A percentile compares a stretch with the other conserved stretches of the same genome.
Evolutionary conservation across 1,140 invertebrate species (phyloP).

Genomic region (Eciton burchellii): DNA sequence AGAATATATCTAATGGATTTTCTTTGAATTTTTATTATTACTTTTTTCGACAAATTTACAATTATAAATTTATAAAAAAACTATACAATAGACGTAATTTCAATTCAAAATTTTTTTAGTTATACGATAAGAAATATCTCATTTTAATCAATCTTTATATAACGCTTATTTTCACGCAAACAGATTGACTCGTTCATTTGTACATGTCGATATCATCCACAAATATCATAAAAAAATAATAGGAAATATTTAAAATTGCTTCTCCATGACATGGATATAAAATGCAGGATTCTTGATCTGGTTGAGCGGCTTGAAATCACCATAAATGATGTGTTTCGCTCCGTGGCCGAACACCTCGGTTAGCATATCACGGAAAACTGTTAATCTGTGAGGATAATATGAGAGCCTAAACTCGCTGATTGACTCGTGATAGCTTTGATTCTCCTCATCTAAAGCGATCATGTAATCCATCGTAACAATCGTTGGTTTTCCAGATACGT

Average conservation of each 20-base stretch:
- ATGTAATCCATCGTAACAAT: conserved; percentile 93
- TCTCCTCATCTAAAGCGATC: conserved; percentile 87
- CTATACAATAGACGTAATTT: not conserved
- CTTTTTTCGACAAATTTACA: not conserved
- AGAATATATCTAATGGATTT: conserved; percentile 10
- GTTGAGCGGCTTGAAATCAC: conserved; percentile 91
- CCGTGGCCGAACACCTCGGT: conserved; percentile 89
- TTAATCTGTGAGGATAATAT: conserved; percentile 93
- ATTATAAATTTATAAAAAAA: conserved; percentile 5
- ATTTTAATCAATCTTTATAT: not conserved
- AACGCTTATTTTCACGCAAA: not conserved
- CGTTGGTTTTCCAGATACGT: conserved; percentile 89
- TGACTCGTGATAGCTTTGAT: conserved; percentile 71
- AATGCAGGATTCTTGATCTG: conserved; percentile 90
- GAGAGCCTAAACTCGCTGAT: conserved; percentile 92
- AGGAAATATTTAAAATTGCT: conserved; percentile 81
- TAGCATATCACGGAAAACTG: conserved; percentile 90
- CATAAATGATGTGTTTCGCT: conserved; percentile 90
- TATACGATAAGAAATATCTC: conserved; percentile 8
- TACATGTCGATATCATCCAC: not conserved
- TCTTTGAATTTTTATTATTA: conserved; percentile 1
- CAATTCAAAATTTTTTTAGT: not conserved
- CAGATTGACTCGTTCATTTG: not conserved
- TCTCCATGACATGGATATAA: conserved; percentile 94
- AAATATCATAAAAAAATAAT: too few relatives aligned